Evolutionary conservation across 2,797 vertebrate species (phyloP).

Genomic region (Sebastes ruberrimus): DNA sequence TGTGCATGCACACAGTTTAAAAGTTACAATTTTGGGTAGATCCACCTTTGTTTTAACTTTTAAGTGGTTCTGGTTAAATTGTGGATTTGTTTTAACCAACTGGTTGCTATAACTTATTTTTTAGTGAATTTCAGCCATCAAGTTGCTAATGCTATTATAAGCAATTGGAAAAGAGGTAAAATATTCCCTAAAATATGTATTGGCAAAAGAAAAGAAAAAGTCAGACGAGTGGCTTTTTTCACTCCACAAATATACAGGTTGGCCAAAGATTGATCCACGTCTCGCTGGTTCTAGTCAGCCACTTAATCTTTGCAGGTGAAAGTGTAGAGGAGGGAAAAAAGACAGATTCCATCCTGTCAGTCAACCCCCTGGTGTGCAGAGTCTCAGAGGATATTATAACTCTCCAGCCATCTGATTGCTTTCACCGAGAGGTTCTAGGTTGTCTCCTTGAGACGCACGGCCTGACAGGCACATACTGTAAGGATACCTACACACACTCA

Average conservation of each 20-base stretch:
- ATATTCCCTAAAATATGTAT: neutral
- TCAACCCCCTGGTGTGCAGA: slow-evolving; percentile 52
- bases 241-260: neutral
- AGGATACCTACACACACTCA: slow-evolving; percentile 44
- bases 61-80: neutral
- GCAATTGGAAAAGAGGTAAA: neutral
- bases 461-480: slow-evolving; percentile 57
- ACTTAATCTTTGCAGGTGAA: slow-evolving; percentile 40
- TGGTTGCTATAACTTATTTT: neutral
- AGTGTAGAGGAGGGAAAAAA: slow-evolving; percentile 7
- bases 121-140: neutral
- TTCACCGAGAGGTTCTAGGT: slow-evolving; percentile 51
- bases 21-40: neutral
- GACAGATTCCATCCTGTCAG: slow-evolving; percentile 52
- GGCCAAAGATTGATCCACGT: slow-evolving; percentile 16
- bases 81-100: neutral
- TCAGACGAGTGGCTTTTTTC: neutral
- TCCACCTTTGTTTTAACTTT: neutral
- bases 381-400: slow-evolving; percentile 69
- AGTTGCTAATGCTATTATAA: neutral
- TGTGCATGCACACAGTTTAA: neutral
- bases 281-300: slow-evolving; percentile 6
- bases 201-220: no score
- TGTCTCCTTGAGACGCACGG: slow-evolving; percentile 37
- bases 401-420: slow-evolving; percentile 64